Conservation (phyloP, 2,888 invertebrate genomes). For the Therioaphis trifolii region DNA sequence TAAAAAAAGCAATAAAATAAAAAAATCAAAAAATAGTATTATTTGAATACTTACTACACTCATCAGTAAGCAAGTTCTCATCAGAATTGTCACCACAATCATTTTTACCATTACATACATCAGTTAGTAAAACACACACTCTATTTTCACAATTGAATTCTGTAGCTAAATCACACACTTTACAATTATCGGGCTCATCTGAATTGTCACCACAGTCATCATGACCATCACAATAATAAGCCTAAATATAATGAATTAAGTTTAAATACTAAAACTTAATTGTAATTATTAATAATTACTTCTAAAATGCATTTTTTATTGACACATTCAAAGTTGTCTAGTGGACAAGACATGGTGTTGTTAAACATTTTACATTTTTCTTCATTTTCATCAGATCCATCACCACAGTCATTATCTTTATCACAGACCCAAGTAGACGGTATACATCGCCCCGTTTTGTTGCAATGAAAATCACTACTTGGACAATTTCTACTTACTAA, state of each 20-base stretch:
- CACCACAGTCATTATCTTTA: conserved; percentile 75
- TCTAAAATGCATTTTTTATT: conserved; percentile 79
- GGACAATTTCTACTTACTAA: conserved; percentile 70
- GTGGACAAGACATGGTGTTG: conserved; percentile 64
- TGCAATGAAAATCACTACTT: conserved; percentile 74
- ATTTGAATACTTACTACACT: conserved; percentile 57
- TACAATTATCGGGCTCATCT: conserved; percentile 76
- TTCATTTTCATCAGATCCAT: conserved; percentile 75
- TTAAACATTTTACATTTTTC: conserved; percentile 65
- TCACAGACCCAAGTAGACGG: conserved; percentile 80
- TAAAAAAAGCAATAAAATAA: background rate
- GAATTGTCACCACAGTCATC: conserved; percentile 77
- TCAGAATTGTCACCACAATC: conserved; percentile 77
- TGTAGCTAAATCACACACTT: conserved; percentile 67
- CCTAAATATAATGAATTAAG: conserved; percentile 67
- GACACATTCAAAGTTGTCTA: conserved; percentile 76
- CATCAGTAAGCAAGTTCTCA: conserved; percentile 70
- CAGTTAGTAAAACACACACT: conserved; percentile 77
- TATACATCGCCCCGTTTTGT: conserved; percentile 77
- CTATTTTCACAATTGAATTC: conserved; percentile 79
- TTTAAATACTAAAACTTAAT: background rate
- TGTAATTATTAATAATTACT: conserved; percentile 57
- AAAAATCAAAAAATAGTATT: conserved; percentile 1
- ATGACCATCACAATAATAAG: conserved; percentile 77
- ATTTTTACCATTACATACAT: conserved; percentile 80